Conservation (phyloP, 2,797 vertebrate genomes). For the Rhincodon typus region DNA sequence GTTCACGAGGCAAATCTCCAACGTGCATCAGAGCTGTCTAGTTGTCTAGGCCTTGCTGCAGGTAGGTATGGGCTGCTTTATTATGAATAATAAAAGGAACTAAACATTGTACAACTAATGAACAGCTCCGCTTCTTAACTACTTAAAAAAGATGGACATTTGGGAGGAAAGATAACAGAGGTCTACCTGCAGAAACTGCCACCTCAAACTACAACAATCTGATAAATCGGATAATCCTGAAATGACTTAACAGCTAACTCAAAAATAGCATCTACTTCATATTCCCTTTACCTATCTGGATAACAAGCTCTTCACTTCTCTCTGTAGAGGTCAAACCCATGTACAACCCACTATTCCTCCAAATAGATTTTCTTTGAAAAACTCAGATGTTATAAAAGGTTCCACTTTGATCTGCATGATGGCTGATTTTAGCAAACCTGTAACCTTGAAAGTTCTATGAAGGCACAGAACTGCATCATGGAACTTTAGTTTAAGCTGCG, state of each 20-base stretch:
- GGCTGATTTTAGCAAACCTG: background rate
- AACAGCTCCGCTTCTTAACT: background rate
- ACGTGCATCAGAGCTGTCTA: too few relatives aligned
- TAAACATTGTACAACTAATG: background rate
- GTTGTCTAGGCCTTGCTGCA: background rate
- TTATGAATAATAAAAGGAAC: background rate
- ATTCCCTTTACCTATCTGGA: background rate
- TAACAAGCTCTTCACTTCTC: background rate
- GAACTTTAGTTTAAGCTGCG: background rate
- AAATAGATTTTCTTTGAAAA: background rate
- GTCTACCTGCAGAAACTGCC: background rate
- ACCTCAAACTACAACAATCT: background rate
- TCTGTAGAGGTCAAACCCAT: background rate
- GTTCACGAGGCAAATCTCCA: too few relatives aligned
- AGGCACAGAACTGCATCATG: background rate
- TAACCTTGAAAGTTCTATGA: background rate
- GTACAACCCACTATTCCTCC: background rate
- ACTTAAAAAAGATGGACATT: background rate
- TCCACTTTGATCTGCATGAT: background rate
- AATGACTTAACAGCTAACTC: background rate
- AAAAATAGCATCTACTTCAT: background rate
- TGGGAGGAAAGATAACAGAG: background rate
- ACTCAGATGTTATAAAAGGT: background rate
- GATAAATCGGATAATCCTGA: background rate
- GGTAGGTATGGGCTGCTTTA: background rate